Evolutionary conservation across 2,888 invertebrate species (phyloP), one percentile per base, ranked within the genome.

Genomic region (Hydropsyche betteni): DNA sequence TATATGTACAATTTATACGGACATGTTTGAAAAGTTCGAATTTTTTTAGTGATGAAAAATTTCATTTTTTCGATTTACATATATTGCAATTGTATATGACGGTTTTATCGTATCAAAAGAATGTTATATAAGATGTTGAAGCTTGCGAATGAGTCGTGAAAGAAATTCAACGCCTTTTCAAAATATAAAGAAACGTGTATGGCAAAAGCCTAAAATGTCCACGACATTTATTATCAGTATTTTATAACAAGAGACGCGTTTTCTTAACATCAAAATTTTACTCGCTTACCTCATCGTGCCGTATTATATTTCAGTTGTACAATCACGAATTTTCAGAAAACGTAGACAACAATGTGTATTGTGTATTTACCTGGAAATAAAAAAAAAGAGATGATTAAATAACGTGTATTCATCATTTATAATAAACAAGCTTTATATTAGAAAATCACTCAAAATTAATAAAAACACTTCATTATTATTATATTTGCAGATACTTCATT

Each of bases 251-350:
- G n/a, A 64, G 34, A 68, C 12, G 5, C 38, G 69, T 69, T 69
- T 69, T 14, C 38, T 69, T 69, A 69, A 69, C 69, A 64, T 14
- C 44, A 68, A 34, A 5, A 68, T 64, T 64, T 14, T 44, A 16
- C 38, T 69, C 69, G 36, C 69, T 51, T 69, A 69, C 69, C 69
- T 69, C 69, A 51, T 68, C 44, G 36, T 50, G 69, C 50, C 69
- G 50, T 38, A 69, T 50, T 24, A n/a, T 44, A 68, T 34, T 68
- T 34, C n/a, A 36, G 24, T 38, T 14, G 64, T 10, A 24, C n/a
- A 58, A 24, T 53, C 53, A 53, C 14, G 24, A 16, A 5, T 24
- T n/a, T 53, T 16, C 64, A 24, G 5, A 14, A 68, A 7, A n/a
- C 34, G 10, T 36, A 6, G 33, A 24, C 68, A 68, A 7, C 10